These are phyloP conservation scores for Peromyscus californicus DNA, from an alignment of 2,113 vertebrate species.

Conservation along the genomic window DNA sequence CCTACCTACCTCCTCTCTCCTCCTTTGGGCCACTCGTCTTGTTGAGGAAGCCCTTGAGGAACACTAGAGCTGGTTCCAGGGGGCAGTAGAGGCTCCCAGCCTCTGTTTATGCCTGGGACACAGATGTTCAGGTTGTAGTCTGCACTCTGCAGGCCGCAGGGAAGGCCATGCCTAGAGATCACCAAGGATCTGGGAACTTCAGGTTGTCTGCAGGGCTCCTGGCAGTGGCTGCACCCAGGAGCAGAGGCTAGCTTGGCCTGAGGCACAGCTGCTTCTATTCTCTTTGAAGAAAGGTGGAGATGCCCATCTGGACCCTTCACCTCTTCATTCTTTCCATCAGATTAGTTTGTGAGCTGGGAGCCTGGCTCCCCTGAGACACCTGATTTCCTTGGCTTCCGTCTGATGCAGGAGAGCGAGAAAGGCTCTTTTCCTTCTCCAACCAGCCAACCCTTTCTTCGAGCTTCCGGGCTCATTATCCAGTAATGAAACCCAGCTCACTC, in stretches of 20 bases:
- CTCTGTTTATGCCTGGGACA: background rate
- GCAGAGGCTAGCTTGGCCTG: background rate
- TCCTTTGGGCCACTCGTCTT: background rate
- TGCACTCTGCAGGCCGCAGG: background rate
- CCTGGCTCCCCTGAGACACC: background rate
- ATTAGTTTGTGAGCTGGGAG: background rate
- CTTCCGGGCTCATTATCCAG: slow-evolving; percentile 40
- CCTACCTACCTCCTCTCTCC: background rate
- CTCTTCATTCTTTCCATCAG: background rate
- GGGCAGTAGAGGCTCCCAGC: background rate
- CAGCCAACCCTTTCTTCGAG: background rate
- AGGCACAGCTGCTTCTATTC: background rate
- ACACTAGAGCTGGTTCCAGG: background rate
- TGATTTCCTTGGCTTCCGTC: background rate
- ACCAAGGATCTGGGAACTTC: background rate
- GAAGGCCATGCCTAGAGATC: background rate
- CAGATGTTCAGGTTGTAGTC: background rate
- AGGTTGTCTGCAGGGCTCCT: background rate
- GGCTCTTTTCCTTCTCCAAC: background rate
- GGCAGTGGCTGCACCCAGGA: fast-evolving
- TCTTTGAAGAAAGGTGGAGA: background rate
- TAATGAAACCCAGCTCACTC: slow-evolving; percentile 64
- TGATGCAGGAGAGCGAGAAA: background rate
- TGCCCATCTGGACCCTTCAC: background rate
- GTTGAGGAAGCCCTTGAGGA: background rate